A percentile compares a stretch with the other conserved stretches of the same genome.
Conservation (phyloP, 2,888 invertebrate species). For the Tupiocoris notatus region DNA sequence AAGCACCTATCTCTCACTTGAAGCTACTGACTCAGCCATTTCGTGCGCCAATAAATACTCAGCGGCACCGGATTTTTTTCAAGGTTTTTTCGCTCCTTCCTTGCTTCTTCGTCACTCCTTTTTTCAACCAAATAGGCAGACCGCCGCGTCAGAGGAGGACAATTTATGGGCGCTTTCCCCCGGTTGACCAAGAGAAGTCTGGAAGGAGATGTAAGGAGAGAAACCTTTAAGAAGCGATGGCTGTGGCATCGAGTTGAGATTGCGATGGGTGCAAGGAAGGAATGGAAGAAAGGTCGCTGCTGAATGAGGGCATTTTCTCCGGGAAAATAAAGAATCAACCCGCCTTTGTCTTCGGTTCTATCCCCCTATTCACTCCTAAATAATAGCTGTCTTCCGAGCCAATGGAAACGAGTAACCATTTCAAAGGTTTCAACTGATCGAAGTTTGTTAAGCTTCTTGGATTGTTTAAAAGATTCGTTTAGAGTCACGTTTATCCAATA, state of each 20-base stretch:
- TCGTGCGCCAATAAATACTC: slow-evolving; percentile 37
- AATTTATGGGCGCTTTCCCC: slow-evolving; percentile 31
- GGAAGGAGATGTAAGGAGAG: slow-evolving; percentile 9
- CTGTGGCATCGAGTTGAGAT: neutral
- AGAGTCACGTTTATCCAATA: too few species aligned
- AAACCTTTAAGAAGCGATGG: neutral
- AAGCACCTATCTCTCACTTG: slow-evolving; percentile 33
- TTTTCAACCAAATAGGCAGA: neutral
- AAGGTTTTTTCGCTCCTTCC: neutral
- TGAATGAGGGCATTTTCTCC: slow-evolving; percentile 19
- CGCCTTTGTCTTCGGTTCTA: slow-evolving; percentile 18
- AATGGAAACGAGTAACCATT: neutral
- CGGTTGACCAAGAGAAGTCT: slow-evolving; percentile 17
- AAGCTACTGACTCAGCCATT: slow-evolving; percentile 35
- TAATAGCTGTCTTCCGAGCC: neutral
- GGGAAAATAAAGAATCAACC: slow-evolving; percentile 32
- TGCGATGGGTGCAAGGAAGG: neutral
- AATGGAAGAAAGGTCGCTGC: neutral
- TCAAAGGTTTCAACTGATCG: neutral
- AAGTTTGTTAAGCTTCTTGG: neutral
- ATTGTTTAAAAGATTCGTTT: neutral
- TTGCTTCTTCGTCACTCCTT: neutral
- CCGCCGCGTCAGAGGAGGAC: slow-evolving; percentile 12
- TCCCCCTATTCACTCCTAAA: neutral
- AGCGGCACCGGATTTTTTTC: slow-evolving; percentile 5